Base-by-base conservation (phyloP, 2,888 invertebrate genomes). In the Ectobius pallidus region DNA sequence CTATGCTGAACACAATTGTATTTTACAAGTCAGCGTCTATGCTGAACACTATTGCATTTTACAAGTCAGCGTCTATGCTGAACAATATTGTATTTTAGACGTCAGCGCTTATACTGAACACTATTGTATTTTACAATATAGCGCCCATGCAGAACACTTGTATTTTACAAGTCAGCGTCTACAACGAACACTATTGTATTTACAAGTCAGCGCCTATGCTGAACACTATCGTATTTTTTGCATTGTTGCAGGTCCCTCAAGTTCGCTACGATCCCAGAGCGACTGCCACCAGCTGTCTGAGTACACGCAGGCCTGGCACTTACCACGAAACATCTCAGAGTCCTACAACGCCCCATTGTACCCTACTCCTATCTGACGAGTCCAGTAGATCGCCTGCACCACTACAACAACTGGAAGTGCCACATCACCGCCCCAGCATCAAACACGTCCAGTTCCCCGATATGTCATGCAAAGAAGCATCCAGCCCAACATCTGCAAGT, bases 361-460 rank as follows among this genome's bases (percentile, higher is more conserved):
- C 73, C 79, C 83, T 69, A 81, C 84, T 65, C 16, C 72, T 72
- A 4, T 69, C 44, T 1, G 73, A 67, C 27, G 71, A 71, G 42
- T 25, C 67, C 3, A 52, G 52, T 14, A n/a, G 52, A 0, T 7
- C 67, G 18, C 32, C 42, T 1, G 67, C 61, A 22, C 61, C 70
- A 1, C 30, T 44, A 22, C 58, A 34, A 22, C 70, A 61, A 18
- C 61, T 39, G 34, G 70, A 58, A 32, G 44, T 44, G 1, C 58
- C 61, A 30, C 32, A 69, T 11, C 86, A 22, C 83, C 84, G 52
- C 79, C 85, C 25, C 83, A 83, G 73, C 22, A 87, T 89, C 80
- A 91, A 91, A 78, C 91, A 91, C 77, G 91, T 91, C 0, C 90
- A 91, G 80, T 92, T 91, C 78, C 90, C 89, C 0, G 90, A 90